These are phyloP conservation scores for Lamellibrachia satsuma DNA, from an alignment of 2,888 invertebrate species.

Conservation along the genomic window DNA sequence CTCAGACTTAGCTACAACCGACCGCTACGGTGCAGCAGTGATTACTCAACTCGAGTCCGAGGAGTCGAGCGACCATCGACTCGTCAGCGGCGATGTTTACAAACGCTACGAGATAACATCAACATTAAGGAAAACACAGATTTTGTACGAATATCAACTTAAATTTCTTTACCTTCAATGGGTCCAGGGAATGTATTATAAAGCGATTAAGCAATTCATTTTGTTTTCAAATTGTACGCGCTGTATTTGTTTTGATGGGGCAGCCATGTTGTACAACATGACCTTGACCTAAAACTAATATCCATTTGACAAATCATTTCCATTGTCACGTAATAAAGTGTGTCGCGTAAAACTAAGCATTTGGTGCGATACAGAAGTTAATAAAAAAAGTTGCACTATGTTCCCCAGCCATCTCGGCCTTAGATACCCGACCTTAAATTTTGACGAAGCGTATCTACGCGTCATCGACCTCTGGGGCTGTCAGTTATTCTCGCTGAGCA, in stretches of 20 bases:
- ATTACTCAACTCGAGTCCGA: no score
- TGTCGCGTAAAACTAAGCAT: neutral
- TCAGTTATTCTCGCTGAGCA: no score
- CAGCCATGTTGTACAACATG: neutral
- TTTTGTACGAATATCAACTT: neutral
- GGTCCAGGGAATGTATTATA: neutral
- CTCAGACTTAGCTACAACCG: no score
- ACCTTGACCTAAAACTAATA: neutral
- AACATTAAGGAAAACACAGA: neutral
- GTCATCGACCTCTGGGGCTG: no score
- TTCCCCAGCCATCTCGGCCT: no score
- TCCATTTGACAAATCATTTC: neutral
- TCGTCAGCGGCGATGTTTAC: neutral
- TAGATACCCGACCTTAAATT: no score
- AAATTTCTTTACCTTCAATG: neutral
- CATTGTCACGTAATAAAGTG: neutral
- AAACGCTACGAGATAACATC: neutral
- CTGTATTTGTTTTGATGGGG: neutral
- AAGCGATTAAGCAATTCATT: neutral
- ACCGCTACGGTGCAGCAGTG: no score
- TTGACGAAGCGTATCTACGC: no score
- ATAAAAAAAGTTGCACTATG: no score
- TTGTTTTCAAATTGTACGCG: neutral
- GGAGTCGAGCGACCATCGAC: neutral
- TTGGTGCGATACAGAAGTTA: no score